Evolutionary conservation across 2,888 invertebrate species (phyloP).

Genomic region (Drosophila antonietae): DNA sequence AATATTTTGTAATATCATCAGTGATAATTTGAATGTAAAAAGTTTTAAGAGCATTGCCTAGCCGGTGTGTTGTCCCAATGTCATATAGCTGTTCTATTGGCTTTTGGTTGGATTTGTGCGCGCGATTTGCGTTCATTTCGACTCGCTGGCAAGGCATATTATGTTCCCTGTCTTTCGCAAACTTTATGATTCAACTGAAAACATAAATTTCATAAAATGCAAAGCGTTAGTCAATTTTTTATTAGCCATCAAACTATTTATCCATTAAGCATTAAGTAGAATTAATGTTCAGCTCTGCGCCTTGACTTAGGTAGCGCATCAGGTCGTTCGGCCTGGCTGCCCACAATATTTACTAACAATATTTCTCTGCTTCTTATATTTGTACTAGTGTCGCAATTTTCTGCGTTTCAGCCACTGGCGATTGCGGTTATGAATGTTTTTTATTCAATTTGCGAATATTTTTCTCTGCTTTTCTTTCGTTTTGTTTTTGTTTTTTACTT

Average conservation of each 20-base stretch:
- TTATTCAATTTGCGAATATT: conserved; percentile 59
- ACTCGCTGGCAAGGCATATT: not conserved
- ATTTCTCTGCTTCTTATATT: conserved; percentile 45
- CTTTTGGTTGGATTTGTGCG: conserved; percentile 1
- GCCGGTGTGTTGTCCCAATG: fast-evolving
- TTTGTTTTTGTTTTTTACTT: conserved; percentile 11
- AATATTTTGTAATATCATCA: too few relatives aligned
- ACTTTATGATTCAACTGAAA: not conserved
- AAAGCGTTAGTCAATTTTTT: not conserved
- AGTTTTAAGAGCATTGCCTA: not conserved
- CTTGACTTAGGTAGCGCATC: conserved; percentile 18
- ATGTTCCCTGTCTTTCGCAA: too few relatives aligned
- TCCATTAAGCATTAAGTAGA: not conserved
- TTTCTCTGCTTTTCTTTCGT: conserved; percentile 10
- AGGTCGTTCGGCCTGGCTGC: not conserved
- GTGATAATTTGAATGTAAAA: not conserved
- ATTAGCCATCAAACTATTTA: not conserved
- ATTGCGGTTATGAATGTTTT: conserved; percentile 60
- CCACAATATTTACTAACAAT: conserved; percentile 20
- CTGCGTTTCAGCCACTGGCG: conserved; percentile 38
- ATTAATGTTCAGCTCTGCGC: not conserved
- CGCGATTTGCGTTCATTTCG: not conserved
- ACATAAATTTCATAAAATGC: not conserved
- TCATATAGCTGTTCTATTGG: not conserved
- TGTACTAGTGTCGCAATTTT: conserved; percentile 67